Percentiles rank a stretch among this genome's conserved stretches.
Conservation (phyloP, 30 jellyfish, hydroid and myxozoan species). For the Aurelia aurita region DNA sequence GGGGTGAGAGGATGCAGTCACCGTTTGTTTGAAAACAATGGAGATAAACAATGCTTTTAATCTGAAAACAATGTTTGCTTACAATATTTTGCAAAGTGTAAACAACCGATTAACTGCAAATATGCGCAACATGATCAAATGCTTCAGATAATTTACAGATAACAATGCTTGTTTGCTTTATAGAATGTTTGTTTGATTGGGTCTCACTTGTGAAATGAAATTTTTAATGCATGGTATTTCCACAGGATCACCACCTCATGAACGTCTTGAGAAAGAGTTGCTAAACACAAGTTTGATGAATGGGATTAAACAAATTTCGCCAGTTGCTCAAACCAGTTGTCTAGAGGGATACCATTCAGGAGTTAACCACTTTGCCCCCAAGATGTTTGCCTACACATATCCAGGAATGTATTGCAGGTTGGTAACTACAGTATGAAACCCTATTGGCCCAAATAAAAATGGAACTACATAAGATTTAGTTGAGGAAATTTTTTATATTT, state of each 20-base stretch:
- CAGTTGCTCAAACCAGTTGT: slow-evolving; percentile 52
- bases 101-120: slow-evolving; percentile 8
- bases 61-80: neutral
- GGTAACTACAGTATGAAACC: slow-evolving; percentile 9
- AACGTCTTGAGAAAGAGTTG: slow-evolving; percentile 24
- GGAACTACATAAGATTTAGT: slow-evolving; percentile 10
- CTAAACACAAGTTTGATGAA: slow-evolving; percentile 32
- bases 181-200: neutral
- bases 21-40: slow-evolving; percentile 3
- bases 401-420: slow-evolving; percentile 66
- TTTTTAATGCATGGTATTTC: neutral
- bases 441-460: neutral
- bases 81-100: too few species aligned
- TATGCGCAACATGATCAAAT: slow-evolving; percentile 14
- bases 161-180: neutral
- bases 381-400: slow-evolving; percentile 56
- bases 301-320: slow-evolving; percentile 45
- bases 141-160: neutral
- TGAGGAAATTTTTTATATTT: neutral
- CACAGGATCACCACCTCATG: slow-evolving; percentile 2
- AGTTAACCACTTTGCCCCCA: slow-evolving; percentile 54
- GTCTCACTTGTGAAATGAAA: neutral
- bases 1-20: slow-evolving; percentile 16
- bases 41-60: neutral
- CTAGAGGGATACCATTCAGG: slow-evolving; percentile 50